phyloP scores from a whole-genome alignment of 92 coral and sea anemone genomes.

The Bergia sp. region DNA sequence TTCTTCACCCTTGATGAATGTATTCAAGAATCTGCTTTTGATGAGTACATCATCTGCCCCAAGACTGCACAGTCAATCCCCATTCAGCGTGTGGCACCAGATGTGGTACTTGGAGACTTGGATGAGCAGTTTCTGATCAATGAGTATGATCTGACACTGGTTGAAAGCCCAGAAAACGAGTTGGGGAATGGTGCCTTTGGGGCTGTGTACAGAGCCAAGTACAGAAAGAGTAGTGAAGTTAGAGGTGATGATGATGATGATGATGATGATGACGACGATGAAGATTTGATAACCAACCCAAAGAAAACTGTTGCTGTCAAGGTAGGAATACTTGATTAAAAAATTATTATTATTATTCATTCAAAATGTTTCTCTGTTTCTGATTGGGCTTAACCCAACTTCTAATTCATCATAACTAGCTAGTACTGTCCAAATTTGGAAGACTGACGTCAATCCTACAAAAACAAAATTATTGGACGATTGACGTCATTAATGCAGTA shows the following conservation, averaged over 20 bases:
- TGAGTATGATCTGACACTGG: constrained; percentile 62
- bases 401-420: too few relatives aligned
- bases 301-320: constrained; percentile 87
- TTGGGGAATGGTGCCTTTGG: constrained; percentile 96
- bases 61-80: constrained; percentile 70
- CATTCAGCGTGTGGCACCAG: constrained; percentile 84
- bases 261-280: constrained; percentile 32
- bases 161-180: constrained; percentile 49
- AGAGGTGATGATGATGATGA: constrained; percentile 24
- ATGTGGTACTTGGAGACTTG: constrained; percentile 82
- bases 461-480: too few relatives aligned
- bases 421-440: too few relatives aligned
- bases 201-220: constrained; percentile 85
- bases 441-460: too few relatives aligned
- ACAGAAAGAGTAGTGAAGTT: constrained; percentile 29
- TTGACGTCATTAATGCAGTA: too few relatives aligned
- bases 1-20: constrained; percentile 78
- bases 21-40: constrained; percentile 55
- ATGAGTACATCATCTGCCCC: constrained; percentile 81
- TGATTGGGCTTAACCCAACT: too few relatives aligned
- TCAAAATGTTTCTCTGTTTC: too few relatives aligned
- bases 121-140: constrained; percentile 69
- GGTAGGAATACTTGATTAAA: constrained; percentile 50
- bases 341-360: too few relatives aligned
- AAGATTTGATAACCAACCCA: constrained; percentile 41